Conservation (phyloP, 1,140 invertebrate genomes). For the Drosophila kikkawai region DNA sequence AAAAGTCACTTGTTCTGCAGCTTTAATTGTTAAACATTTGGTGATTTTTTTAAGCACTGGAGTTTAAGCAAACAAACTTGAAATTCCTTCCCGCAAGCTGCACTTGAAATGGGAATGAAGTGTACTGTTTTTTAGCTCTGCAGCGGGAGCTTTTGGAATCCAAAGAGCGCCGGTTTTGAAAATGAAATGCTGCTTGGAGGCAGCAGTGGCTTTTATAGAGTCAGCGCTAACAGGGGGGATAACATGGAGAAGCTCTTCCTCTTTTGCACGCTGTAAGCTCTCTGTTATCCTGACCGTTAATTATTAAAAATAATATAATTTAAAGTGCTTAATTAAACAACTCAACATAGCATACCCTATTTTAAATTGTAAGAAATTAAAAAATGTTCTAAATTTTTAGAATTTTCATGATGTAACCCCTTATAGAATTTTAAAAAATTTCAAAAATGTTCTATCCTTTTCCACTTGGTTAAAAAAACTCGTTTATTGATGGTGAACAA, state of each 20-base stretch:
- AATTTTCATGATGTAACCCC: too few species aligned
- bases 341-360: too few species aligned
- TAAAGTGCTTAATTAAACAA: background rate
- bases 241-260: background rate
- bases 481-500: too few species aligned
- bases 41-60: slow-evolving; percentile 1
- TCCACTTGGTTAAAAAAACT: too few species aligned
- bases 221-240: background rate
- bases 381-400: too few species aligned
- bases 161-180: slow-evolving; percentile 65
- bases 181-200: slow-evolving; percentile 20
- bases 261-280: background rate
- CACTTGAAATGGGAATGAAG: slow-evolving; percentile 49
- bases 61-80: slow-evolving; percentile 29
- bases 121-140: slow-evolving; percentile 29
- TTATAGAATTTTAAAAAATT: too few species aligned
- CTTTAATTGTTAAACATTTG: slow-evolving; percentile 21
- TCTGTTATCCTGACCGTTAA: background rate
- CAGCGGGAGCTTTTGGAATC: slow-evolving; percentile 35
- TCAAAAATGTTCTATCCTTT: too few species aligned
- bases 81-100: slow-evolving; percentile 49
- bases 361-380: too few species aligned
- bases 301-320: background rate
- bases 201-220: slow-evolving; percentile 28
- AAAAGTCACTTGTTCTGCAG: slow-evolving; percentile 2